Base-by-base conservation (phyloP, 2,113 vertebrate genomes). In the Atrichornis clamosus region DNA sequence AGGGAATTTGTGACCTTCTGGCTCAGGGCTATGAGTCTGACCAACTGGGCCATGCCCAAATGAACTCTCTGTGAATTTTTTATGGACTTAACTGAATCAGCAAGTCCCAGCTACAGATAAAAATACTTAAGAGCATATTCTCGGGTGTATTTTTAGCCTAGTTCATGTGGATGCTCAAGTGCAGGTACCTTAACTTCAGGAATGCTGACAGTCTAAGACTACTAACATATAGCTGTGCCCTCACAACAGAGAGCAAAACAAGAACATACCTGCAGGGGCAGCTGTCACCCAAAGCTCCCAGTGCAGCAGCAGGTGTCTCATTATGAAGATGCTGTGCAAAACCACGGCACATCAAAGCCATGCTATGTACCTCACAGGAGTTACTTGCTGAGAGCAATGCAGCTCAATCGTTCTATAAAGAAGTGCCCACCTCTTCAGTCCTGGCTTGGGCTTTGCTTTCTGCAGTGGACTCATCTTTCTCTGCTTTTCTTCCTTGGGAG, bases 31-130 rank as follows among this genome's bases (percentile, higher is more conserved):
- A 76, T 9, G 26, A 89, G 56, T 92, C 12, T 94, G 63, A 87
- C 52, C 79, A 95, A 75, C 17, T 44, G 19, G 85, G 65, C 52
- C 73, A 60, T 67, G 46, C 64, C 32, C 68, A 84, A 81, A 89
- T 39, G 39, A 73, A 79, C 44, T 35, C 56, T 21, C 44, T 35
- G 88, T 81, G 95, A 84, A 86, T 93, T 93, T 92, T 94, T 87
- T 65, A 88, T 63, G 53, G 73, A 37, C 44, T 75, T 75, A 80
- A 89, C 80, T 64, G 72, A 89, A 90, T 81, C 73, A 84, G 68
- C 75, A 95, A 96, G 33, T 32, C 55, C 13, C 23, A 91, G 7
- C n/a, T 94, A 77, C 33, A 88, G 63, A 78, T 88, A 74, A 82
- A 91, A 78, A 53, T 33, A 85, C 41, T 62, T 73, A 6, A 6